Evolutionary conservation across 2,797 vertebrate species (phyloP).

Genomic region (Ctenopoma multispine): DNA sequence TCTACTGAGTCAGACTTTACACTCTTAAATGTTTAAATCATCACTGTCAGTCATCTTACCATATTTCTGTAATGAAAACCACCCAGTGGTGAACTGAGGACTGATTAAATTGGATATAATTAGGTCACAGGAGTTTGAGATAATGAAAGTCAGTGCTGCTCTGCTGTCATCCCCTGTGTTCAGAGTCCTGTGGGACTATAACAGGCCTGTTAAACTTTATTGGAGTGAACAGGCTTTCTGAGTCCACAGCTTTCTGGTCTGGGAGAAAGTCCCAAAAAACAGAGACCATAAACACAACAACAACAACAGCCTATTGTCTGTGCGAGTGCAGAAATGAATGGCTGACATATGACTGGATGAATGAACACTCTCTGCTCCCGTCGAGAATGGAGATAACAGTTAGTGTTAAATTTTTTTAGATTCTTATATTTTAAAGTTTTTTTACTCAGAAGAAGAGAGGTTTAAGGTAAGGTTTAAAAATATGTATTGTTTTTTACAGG

Average conservation of each 20-base stretch:
- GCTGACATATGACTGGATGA: conserved; percentile 47
- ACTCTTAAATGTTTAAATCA: conserved; percentile 62
- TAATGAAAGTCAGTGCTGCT: conserved; percentile 74
- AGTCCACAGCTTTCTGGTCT: conserved; percentile 53
- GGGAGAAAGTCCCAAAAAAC: conserved; percentile 63
- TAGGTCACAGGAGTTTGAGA: conserved; percentile 76
- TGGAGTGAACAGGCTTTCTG: conserved; percentile 67
- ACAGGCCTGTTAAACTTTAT: conserved; percentile 77
- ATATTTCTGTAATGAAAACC: conserved; percentile 65
- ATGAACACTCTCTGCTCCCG: conserved; percentile 45
- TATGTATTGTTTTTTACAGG: conserved; percentile 13
- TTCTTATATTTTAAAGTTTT: no score
- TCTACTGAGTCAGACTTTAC: conserved; percentile 61
- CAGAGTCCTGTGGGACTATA: conserved; percentile 60
- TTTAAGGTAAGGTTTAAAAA: neutral
- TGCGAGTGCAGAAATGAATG: conserved; percentile 49
- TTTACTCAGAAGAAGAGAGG: neutral
- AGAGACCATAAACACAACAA: conserved; percentile 69
- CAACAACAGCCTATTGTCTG: conserved; percentile 74
- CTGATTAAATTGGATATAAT: conserved; percentile 74
- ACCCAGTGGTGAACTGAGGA: conserved; percentile 40
- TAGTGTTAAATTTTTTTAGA: neutral
- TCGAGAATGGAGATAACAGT: conserved; percentile 14
- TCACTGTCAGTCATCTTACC: conserved; percentile 62
- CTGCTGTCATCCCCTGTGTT: conserved; percentile 52